Conservation (phyloP, 2,797 vertebrate species). For the Acrossocheilus fasciatus region DNA sequence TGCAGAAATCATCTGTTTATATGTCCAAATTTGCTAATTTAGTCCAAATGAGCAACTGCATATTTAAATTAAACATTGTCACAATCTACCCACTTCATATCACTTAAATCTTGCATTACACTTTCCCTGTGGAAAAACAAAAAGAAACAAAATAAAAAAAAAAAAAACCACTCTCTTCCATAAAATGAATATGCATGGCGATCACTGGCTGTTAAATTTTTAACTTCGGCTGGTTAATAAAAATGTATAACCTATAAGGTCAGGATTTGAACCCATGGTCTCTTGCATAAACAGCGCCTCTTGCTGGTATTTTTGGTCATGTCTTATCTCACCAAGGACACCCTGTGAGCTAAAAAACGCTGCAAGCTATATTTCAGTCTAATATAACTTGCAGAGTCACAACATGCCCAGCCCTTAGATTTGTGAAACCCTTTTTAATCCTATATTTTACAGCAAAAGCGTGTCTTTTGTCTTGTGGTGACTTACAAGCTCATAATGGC, state of each 20-base stretch:
- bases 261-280: background rate
- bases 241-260: background rate
- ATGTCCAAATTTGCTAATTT: background rate
- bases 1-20: background rate
- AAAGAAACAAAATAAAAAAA: background rate
- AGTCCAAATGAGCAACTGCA: background rate
- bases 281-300: background rate
- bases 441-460: background rate
- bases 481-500: constrained; percentile 20
- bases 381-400: background rate
- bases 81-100: background rate
- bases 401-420: constrained; percentile 4
- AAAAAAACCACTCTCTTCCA: background rate
- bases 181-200: background rate
- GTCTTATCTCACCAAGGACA: background rate
- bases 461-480: constrained; percentile 12
- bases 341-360: background rate
- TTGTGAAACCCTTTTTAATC: constrained; percentile 7
- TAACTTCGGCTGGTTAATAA: background rate
- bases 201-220: background rate
- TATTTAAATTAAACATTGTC: background rate
- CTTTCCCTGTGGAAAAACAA: background rate
- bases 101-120: background rate
- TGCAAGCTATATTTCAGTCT: constrained; percentile 9
- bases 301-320: background rate